These are phyloP conservation scores for Misgurnus mizolepis DNA, from an alignment of 2,113 vertebrate species.

Conservation along the genomic window DNA sequence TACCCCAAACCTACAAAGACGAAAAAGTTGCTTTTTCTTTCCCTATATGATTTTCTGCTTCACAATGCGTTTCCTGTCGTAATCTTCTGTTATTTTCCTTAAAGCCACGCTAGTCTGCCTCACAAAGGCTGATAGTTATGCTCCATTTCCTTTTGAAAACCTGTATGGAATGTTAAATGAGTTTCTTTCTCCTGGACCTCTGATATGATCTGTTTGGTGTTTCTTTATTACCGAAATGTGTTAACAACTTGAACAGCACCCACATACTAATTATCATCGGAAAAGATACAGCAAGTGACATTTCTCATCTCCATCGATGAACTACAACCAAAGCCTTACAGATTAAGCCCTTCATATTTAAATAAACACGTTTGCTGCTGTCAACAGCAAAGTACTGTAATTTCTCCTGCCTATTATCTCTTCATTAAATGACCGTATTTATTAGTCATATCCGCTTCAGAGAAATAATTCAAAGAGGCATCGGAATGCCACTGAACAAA, in stretches of 20 bases:
- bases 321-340: conserved; percentile 19
- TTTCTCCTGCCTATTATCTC: conserved; percentile 16
- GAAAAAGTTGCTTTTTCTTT: conserved; percentile 27
- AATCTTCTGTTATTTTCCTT: conserved; percentile 74
- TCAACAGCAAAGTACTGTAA: not conserved
- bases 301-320: conserved; percentile 18
- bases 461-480: conserved; percentile 9
- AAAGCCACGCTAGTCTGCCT: conserved; percentile 40
- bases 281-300: not conserved
- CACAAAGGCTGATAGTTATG: conserved; percentile 67
- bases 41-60: conserved; percentile 55
- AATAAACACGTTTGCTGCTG: conserved; percentile 17
- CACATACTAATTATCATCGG: conserved; percentile 8
- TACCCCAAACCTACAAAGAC: conserved; percentile 29
- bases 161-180: conserved; percentile 74
- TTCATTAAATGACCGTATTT: conserved; percentile 27
- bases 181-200: conserved; percentile 59
- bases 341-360: conserved; percentile 14
- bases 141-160: conserved; percentile 71
- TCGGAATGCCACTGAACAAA: conserved; percentile 6
- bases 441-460: conserved; percentile 28
- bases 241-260: not conserved
- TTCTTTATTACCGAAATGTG: conserved; percentile 40
- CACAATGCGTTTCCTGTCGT: conserved; percentile 69
- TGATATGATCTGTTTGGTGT: conserved; percentile 10